A percentile compares a stretch with the other conserved stretches of the same genome.
These are phyloP conservation scores for Zaprionus camerounensis DNA, from an alignment of 1,140 invertebrate genomes.

Conservation along the genomic window DNA sequence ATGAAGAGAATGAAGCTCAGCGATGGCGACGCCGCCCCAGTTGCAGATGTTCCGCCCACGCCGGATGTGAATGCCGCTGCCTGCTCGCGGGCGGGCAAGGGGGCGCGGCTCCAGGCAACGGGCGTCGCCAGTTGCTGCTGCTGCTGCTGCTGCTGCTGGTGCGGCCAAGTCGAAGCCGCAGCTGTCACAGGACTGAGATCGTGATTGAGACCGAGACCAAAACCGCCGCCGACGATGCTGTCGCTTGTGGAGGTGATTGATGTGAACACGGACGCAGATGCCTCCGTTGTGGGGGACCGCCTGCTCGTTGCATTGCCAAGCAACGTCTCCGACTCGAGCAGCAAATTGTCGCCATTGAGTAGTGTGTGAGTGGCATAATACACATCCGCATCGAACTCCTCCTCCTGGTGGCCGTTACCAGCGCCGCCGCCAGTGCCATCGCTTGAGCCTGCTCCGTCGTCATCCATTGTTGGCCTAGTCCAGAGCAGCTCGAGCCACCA, in stretches of 20 bases:
- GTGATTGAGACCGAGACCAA: slow-evolving; percentile 20
- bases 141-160: slow-evolving; percentile 21
- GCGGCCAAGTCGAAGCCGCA: slow-evolving; percentile 49
- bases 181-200: slow-evolving; percentile 43
- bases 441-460: slow-evolving; percentile 12
- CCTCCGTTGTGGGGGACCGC: background rate
- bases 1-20: slow-evolving; percentile 82
- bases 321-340: slow-evolving; percentile 68
- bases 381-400: slow-evolving; percentile 44
- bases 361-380: slow-evolving; percentile 68
- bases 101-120: slow-evolving; percentile 25
- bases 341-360: slow-evolving; percentile 75
- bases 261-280: slow-evolving; percentile 24
- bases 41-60: slow-evolving; percentile 30
- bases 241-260: background rate
- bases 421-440: background rate
- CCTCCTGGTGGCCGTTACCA: slow-evolving; percentile 3
- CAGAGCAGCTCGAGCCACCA: slow-evolving; percentile 81
- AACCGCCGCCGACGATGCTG: background rate
- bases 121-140: slow-evolving; percentile 14
- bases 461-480: slow-evolving; percentile 24
- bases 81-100: slow-evolving; percentile 23
- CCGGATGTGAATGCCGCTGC: slow-evolving; percentile 67
- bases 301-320: slow-evolving; percentile 56
- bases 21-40: slow-evolving; percentile 28